Base-by-base conservation (phyloP, 2,113 vertebrate species). In the Oxygymnocypris stewartii region DNA sequence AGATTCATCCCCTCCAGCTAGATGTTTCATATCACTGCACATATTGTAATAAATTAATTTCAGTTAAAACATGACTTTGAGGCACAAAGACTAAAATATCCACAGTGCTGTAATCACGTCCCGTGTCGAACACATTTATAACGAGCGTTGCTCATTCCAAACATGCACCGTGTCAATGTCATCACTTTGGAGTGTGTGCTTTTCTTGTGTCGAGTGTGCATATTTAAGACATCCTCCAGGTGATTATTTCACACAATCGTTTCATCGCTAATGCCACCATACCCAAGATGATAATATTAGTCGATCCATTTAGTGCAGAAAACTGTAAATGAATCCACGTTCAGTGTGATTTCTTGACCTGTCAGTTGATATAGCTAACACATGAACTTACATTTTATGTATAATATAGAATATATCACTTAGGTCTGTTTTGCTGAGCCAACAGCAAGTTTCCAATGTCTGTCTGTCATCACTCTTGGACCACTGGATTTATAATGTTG, bases 1-100 rank as follows among this genome's bases (percentile, higher is more conserved):
- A 84, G 89, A 87, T 88, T 63, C 77, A 40, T n/a, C 87, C 93
- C 95, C 94, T 67, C 88, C 85, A 92, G 94, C 94, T 92, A 94
- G 91, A 93, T 94, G 93, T 94, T 93, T 94, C 94, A 94, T 94
- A 93, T 92, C 92, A 92, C 88, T 93, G 93, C 93, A 89, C 94
- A 94, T 91, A 93, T 92, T 92, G 92, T 94, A 92, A 94, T 92
- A 92, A 93, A 94, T 93, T 92, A 90, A 94, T 92, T 94, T 93
- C 90, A 74, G 91, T 92, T 90, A 90, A 92, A 94, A 93, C 93
- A 92, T 94, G 92, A 94, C 93, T 93, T 91, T 90, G 88, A 93
- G 92, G 93, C 92, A 93, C 89, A 86, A 69, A 92, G 90, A 92
- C 93, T 93, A 91, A 94, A 93, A 94, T 92, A 92, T 93, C 92